Base-by-base conservation (phyloP, 2,797 vertebrate species). In the Psittacula echo region DNA sequence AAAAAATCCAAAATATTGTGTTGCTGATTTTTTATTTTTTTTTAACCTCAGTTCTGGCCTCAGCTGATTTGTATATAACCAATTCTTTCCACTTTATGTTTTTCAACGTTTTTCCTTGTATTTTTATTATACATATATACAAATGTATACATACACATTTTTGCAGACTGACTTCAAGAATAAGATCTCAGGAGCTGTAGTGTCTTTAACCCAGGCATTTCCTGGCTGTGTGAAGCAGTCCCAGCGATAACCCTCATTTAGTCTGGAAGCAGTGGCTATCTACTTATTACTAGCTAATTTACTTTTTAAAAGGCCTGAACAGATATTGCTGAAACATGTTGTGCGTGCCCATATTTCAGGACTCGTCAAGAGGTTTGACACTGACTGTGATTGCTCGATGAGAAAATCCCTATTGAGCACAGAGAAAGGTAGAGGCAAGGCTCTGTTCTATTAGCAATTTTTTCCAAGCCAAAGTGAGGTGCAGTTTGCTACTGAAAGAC, bases 111-210 rank as follows among this genome's bases (percentile, higher is more conserved):
- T 87, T 76, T 68, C 18, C 32, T 68, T 85, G 12, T 13, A 32
- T 50, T 71, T 82, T 60, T 87, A 11, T 89, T 74, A 34, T 72
- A 22, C 13, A 16, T 32, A 45, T 37, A 26, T 21, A 12, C 7
- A 9, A 41, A 34, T 22, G 7, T 20, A n/a, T 10, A 21, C 2
- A 13, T n/a, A 2, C 19, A 30, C 2, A 1, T 37, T 81, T 5
- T 37, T 73, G 13, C 47, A 85, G 39, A 58, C 8, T 78, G 32
- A 27, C 7, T 80, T 71, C 17, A 24, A 81, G 24, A 60, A 27
- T 50, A 51, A 89, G 32, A 17, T 48, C 30, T 75, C 20, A 2
- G 16, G 5, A 21, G 16, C 9, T 47, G 4, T 9, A 18, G 20
- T 13, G 3, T 19, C 10, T 45, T 79, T 84, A 80, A 72, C 5